Conservation (phyloP, 2,113 vertebrate species). For the Colistium nudipinnis region DNA sequence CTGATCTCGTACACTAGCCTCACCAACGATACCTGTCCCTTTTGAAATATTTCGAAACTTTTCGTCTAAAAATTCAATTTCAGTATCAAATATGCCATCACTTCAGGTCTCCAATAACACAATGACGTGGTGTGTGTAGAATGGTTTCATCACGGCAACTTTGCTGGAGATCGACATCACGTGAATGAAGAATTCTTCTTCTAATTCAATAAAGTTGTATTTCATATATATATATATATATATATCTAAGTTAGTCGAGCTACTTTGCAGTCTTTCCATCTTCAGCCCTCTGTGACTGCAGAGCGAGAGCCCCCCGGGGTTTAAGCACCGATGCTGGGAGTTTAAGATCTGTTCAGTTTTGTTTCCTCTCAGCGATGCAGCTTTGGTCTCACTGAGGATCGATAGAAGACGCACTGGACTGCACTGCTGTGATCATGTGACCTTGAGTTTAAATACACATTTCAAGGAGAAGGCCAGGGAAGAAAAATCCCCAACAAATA, state of each 20-base stretch:
- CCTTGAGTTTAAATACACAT: background rate
- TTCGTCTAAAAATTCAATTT: no score
- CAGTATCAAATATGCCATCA: no score
- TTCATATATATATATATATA: no score
- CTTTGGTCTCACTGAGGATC: conserved; percentile 8
- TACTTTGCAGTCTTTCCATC: background rate
- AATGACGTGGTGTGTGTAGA: no score
- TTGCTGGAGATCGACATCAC: no score
- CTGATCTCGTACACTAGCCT: background rate
- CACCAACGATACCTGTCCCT: background rate
- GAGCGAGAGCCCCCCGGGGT: background rate
- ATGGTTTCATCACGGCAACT: no score
- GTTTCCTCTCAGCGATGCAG: background rate
- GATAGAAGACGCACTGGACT: background rate
- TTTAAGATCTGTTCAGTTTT: background rate
- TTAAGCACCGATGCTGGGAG: background rate
- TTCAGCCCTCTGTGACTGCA: background rate
- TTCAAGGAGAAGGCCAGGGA: background rate
- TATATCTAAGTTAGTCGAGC: background rate
- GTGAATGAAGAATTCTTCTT: no score
- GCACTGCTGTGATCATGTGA: background rate
- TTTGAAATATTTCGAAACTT: no score
- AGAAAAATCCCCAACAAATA: background rate
- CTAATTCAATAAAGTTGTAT: no score
- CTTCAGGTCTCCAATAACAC: no score